A percentile compares a stretch with the other conserved stretches of the same genome.
phyloP scores from a whole-genome alignment of 2,888 invertebrate genomes.

The Arge pagana region DNA sequence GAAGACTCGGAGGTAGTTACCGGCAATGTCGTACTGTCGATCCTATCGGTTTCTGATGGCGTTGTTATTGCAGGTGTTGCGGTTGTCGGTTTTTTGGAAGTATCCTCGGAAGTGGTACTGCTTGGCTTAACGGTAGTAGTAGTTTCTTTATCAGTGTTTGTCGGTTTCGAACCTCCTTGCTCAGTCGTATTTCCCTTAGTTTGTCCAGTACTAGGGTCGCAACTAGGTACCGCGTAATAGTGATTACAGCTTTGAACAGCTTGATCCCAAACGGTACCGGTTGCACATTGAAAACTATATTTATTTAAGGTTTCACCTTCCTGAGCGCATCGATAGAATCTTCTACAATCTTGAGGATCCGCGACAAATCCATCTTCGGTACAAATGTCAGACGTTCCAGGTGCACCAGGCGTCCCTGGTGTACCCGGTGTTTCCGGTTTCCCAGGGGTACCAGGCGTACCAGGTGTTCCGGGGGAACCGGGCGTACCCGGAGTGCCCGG shows the following conservation, averaged over 20 bases:
- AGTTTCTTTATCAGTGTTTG: background rate
- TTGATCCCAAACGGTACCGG: conserved; percentile 73
- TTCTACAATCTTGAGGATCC: conserved; percentile 70
- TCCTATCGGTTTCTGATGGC: background rate
- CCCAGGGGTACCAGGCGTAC: background rate
- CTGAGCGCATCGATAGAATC: conserved; percentile 77
- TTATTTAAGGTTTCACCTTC: conserved; percentile 60
- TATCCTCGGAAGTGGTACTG: background rate
- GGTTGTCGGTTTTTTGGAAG: background rate
- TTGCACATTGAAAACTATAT: conserved; percentile 68
- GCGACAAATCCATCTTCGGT: conserved; percentile 71
- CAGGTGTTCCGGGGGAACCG: background rate
- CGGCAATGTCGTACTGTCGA: background rate
- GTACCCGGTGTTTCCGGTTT: background rate
- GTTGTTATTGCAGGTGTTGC: background rate
- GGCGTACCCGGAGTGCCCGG: background rate
- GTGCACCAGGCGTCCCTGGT: background rate
- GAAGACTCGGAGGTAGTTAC: conserved; percentile 9
- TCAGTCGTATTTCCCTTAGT: background rate
- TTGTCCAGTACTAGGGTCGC: conserved; percentile 30
- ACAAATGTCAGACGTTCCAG: conserved; percentile 53
- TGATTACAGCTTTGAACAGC: conserved; percentile 67
- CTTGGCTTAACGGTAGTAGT: conserved; percentile 1
- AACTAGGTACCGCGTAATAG: conserved; percentile 59
- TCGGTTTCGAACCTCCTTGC: background rate